Evolutionary conservation across 2,888 invertebrate species (phyloP).

Genomic region (Selenia dentaria): DNA sequence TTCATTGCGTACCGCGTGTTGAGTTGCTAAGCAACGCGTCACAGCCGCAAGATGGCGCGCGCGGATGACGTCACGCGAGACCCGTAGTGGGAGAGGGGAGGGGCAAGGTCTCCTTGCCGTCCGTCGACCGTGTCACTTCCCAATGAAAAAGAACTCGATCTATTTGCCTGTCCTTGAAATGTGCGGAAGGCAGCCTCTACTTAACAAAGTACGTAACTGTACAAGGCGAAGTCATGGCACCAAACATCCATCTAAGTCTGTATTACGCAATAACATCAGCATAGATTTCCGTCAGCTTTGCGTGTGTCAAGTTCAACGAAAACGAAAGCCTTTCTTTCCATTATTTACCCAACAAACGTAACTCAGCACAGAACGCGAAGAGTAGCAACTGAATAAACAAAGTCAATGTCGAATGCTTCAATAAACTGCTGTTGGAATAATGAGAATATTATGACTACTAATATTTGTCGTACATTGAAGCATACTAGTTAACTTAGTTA

Average conservation of each 20-base stretch:
- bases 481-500: slow-evolving; percentile 1
- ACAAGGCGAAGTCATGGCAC: slow-evolving; percentile 14
- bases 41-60: slow-evolving; percentile 81
- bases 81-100: slow-evolving; percentile 45
- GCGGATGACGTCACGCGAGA: slow-evolving; percentile 75
- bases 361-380: not conserved
- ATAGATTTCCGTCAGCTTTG: slow-evolving; percentile 42
- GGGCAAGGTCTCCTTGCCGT: slow-evolving; percentile 68
- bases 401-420: slow-evolving; percentile 43
- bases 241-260: slow-evolving; percentile 33
- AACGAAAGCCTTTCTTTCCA: slow-evolving; percentile 56
- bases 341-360: not conserved
- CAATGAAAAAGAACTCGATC: slow-evolving; percentile 71
- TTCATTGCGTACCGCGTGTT: slow-evolving; percentile 59
- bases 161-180: slow-evolving; percentile 69
- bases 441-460: not conserved
- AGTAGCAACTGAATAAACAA: slow-evolving; percentile 47
- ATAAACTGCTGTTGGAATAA: slow-evolving; percentile 5
- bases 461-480: slow-evolving; percentile 21
- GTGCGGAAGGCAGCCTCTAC: slow-evolving; percentile 47
- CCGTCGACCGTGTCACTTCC: slow-evolving; percentile 76
- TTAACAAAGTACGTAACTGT: not conserved
- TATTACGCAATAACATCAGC: slow-evolving; percentile 53
- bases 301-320: slow-evolving; percentile 71
- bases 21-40: slow-evolving; percentile 77